phyloP scores from a whole-genome alignment of 2,797 vertebrate genomes.

The Tiaroga cobitis region DNA sequence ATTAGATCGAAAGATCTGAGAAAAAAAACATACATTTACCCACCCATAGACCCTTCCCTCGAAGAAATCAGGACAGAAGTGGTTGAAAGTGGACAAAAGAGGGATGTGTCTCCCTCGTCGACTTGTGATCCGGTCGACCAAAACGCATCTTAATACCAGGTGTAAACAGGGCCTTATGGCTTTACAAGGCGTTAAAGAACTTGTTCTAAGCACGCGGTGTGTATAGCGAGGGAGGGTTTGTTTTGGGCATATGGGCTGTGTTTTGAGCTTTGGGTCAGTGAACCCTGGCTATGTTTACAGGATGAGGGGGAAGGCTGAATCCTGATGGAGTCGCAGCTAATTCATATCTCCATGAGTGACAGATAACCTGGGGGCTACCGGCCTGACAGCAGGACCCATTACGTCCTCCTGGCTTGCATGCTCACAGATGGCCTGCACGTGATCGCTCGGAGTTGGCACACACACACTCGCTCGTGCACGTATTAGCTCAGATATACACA shows the following conservation, averaged over 20 bases:
- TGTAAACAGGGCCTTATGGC: not conserved
- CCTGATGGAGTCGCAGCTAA: constrained; percentile 74
- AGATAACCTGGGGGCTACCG: constrained; percentile 81
- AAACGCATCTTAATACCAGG: not conserved
- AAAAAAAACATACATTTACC: too few species aligned
- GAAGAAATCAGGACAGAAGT: too few species aligned
- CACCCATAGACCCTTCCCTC: too few species aligned
- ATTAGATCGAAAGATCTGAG: too few species aligned
- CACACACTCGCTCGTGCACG: not conserved
- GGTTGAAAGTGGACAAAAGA: too few species aligned
- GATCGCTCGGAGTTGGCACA: constrained; percentile 31
- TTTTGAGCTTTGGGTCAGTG: constrained; percentile 64
- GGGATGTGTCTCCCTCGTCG: too few species aligned
- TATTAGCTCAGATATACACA: constrained; percentile 39
- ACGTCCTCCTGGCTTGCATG: constrained; percentile 68
- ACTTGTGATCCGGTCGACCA: too few species aligned
- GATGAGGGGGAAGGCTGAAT: constrained; percentile 73
- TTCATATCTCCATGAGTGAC: constrained; percentile 82
- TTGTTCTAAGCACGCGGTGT: constrained; percentile 12
- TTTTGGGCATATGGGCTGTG: constrained; percentile 44
- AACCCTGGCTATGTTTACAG: constrained; percentile 72
- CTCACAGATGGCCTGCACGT: constrained; percentile 28
- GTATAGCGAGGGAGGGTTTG: constrained; percentile 17
- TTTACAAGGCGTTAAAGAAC: not conserved
- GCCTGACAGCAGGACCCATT: constrained; percentile 78